Evolutionary conservation across 1,140 invertebrate genomes (phyloP), one percentile per base, ranked within the genome.

Genomic region (Contarinia nasturtii): DNA sequence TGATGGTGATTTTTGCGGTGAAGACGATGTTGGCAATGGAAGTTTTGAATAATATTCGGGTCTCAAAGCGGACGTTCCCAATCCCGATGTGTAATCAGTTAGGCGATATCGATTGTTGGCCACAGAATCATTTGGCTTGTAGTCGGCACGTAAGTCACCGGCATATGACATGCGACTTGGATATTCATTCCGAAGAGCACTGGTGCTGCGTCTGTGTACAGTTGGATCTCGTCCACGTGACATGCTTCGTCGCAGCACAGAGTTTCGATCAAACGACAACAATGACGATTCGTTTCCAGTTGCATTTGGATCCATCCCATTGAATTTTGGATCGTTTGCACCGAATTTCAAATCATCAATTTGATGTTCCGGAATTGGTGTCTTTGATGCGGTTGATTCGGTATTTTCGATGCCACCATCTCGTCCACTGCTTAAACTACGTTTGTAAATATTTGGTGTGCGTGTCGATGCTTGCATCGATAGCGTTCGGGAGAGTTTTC

Each of bases 401-500:
- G n/a, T 7, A 20, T 18, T 43, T 3, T 11, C n/a, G 2, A 14
- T 5, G 5, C n/a, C 15, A 17, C 15, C 27, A 40, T 49, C 43
- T 45, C 61, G 54, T 2, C 59, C 58, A 18, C 58, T 53, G 45
- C 61, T 64, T 47, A 61, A 55, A 45, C 61, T 64, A 21, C 61
- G 59, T 27, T 63, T 61, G 46, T 64, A 63, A 1, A 54, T 44
- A 48, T 57, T 58, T 0, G 53, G 45, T 41, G 48, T 33, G 14
- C 8, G 34, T 7, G 47, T 48, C 8, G 33, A 12, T 5, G 54
- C 57, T 52, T 67, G 66, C 49, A 74, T 70, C 50, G 73, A 75
- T n/a, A 76, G 58, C 17, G 74, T 77, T 54, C 74, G 67, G 40
- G 74, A 71, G 36, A 77, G 58, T 52, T 70, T 68, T 44, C 68